Conservation (phyloP, 2,797 vertebrate genomes). For the Lerista edwardsae region DNA sequence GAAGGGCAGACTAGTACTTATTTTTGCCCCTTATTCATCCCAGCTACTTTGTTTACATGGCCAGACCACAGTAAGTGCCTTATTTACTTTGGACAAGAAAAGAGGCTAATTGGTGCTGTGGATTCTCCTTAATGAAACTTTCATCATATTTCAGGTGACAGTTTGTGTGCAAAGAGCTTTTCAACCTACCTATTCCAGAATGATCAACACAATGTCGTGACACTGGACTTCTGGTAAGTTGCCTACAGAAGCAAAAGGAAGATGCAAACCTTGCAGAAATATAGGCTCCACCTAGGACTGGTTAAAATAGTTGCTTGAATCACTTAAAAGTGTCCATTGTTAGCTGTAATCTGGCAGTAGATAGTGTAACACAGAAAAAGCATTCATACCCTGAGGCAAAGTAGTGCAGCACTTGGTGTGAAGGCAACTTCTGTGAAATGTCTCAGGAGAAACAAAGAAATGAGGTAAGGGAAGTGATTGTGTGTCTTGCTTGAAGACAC, state of each 20-base stretch:
- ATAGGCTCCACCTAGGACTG: not conserved
- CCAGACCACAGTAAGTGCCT: constrained; percentile 7
- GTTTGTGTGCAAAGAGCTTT: constrained; percentile 67
- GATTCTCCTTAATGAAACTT: constrained; percentile 25
- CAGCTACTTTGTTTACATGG: not conserved
- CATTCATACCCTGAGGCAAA: constrained; percentile 25
- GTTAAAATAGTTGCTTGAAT: constrained; percentile 29
- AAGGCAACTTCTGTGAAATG: constrained; percentile 15
- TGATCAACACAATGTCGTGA: constrained; percentile 85
- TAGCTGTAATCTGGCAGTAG: constrained; percentile 23
- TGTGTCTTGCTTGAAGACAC: too few relatives aligned
- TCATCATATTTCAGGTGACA: constrained; percentile 71
- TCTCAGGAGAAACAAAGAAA: not conserved
- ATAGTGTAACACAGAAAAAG: not conserved
- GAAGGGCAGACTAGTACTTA: not conserved
- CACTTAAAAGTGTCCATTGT: constrained; percentile 16
- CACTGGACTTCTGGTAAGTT: constrained; percentile 83
- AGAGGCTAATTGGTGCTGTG: not conserved
- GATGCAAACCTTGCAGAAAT: rapidly evolving
- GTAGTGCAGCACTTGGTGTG: constrained; percentile 32
- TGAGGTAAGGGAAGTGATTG: not conserved
- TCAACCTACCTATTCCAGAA: constrained; percentile 66
- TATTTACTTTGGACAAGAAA: not conserved
- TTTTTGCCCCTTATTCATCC: not conserved
- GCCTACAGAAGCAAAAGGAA: not conserved